Evolutionary conservation across 2,797 vertebrate genomes (phyloP), one percentile per base, ranked within the genome.

Genomic region (Sandelia bainsii): DNA sequence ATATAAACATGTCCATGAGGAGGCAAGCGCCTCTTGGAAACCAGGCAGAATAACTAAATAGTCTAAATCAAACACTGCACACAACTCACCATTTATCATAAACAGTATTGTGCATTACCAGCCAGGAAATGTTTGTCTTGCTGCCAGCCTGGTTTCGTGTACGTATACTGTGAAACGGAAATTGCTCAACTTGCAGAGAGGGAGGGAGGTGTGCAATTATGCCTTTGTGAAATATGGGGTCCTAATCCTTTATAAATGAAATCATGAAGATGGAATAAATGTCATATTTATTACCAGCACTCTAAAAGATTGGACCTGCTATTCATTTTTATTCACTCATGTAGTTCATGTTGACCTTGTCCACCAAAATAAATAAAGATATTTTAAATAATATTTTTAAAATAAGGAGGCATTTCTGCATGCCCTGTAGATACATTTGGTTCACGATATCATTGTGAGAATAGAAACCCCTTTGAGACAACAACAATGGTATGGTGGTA

Each of bases 71-170:
- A 82, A 72, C 57, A 48, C 81, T 62, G 59, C 69, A 63, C 72
- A 69, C 59, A 4, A 71, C 69, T 84, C 72, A 57, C 69, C 76
- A 83, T 90, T 85, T 78, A 83, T 92, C 85, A 79, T 81, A 62
- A 84, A 75, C 62, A 79, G 68, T 46, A 66, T 80, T 58, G 53
- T 79, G 75, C 52, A 9, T 60, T 81, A 79, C 74, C 77, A 77
- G 81, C 82, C 61, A 81, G 73, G 56, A 89, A 85, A 82, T 67
- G 57, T 76, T 76, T 86, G 77, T 75, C 62, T 60, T 42, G 60
- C 65, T 83, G 86, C 86, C 91, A 91, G 79, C n/a, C 39, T 58
- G 10, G 45, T 75, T 80, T 80, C 40, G 58, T 72, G 68, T 70
- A 69, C 69, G 62, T 69, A 59, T 71, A 68, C 67, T 75, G 64